Conservation (phyloP, 2,888 invertebrate genomes). For the Melieria omissa region DNA sequence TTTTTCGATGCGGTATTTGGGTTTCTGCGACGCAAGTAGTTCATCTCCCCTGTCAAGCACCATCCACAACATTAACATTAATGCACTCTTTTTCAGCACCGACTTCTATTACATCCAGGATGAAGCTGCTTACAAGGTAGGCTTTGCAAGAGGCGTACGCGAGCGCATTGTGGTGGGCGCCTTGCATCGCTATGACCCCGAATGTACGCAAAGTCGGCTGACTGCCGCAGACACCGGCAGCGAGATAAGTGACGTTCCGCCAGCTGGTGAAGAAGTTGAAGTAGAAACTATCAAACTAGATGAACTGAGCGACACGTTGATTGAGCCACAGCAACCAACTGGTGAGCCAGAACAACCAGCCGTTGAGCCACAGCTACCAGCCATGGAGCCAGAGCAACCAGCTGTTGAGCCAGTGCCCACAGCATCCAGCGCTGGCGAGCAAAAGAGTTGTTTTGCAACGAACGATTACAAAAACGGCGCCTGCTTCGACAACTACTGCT, state of each 20-base stretch:
- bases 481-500: constrained; percentile 78
- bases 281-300: constrained; percentile 33
- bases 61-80: neutral
- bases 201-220: constrained; percentile 10
- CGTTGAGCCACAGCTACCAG: no score
- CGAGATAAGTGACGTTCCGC: constrained; percentile 45
- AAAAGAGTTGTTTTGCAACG: neutral
- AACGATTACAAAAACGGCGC: constrained; percentile 82
- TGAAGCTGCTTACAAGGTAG: constrained; percentile 61
- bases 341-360: neutral
- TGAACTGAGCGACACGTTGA: neutral
- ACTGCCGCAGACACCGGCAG: constrained; percentile 37
- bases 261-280: constrained; percentile 52
- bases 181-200: constrained; percentile 57
- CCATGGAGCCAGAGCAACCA: no score
- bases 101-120: constrained; percentile 58
- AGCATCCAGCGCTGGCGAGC: no score
- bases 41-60: neutral
- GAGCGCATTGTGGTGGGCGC: constrained; percentile 68
- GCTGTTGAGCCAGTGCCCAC: no score
- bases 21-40: constrained; percentile 80
- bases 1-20: constrained; percentile 84
- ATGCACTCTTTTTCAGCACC: constrained; percentile 47
- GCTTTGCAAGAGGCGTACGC: constrained; percentile 79
- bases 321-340: neutral